These are phyloP conservation scores for Pagetopsis macropterus DNA, from an alignment of 2,797 vertebrate species.

Conservation along the genomic window DNA sequence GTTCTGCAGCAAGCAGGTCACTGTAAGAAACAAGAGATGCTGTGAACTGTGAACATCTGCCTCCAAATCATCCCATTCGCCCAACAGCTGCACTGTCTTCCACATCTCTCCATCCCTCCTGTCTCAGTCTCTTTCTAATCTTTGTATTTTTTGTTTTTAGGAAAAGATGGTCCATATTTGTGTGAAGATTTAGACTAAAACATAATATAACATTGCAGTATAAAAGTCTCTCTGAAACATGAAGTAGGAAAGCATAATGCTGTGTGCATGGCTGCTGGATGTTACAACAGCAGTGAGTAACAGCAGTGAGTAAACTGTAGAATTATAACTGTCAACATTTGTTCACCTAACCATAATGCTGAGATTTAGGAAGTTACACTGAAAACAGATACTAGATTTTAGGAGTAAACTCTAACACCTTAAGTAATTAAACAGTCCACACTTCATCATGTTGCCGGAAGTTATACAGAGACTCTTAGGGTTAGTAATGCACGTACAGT, in stretches of 20 bases:
- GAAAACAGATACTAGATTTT: conserved; percentile 19
- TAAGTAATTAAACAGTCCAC: conserved; percentile 33
- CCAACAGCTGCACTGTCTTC: conserved; percentile 42
- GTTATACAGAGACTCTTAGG: conserved; percentile 9
- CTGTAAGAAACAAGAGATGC: conserved; percentile 38
- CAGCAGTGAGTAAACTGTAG: conserved; percentile 40
- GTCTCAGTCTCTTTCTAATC: background rate
- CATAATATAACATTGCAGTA: background rate
- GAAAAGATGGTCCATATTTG: conserved; percentile 6
- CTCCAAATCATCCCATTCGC: conserved; percentile 43
- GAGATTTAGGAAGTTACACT: conserved; percentile 26
- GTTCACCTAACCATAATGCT: conserved; percentile 28
- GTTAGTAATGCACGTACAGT: conserved; percentile 7
- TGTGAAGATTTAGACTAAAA: background rate
- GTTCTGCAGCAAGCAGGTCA: conserved; percentile 43
- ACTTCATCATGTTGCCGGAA: conserved; percentile 25
- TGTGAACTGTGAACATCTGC: conserved; percentile 46
- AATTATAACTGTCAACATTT: conserved; percentile 38
- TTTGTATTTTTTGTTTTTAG: conserved; percentile 16
- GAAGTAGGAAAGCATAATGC: background rate
- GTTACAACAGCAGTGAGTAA: conserved; percentile 29
- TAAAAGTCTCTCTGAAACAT: conserved; percentile 13
- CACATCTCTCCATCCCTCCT: conserved; percentile 20
- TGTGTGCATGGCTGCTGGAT: conserved; percentile 3
- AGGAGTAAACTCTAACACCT: conserved; percentile 5